Conservation (phyloP, 2,888 invertebrate species). For the Hydrotaea diabolus region DNA sequence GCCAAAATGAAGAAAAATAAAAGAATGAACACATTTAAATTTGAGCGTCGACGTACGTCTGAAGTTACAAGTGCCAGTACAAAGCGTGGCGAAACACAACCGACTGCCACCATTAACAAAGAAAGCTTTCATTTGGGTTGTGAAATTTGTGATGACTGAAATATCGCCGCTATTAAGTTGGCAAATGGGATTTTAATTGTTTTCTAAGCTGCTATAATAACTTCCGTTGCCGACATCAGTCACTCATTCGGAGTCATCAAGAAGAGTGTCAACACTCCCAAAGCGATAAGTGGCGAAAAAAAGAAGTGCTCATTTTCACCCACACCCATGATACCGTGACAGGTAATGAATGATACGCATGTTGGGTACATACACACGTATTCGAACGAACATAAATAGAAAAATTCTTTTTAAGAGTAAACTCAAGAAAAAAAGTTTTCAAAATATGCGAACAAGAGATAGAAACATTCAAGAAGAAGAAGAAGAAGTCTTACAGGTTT, state of each 20-base stretch:
- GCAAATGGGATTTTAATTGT: constrained; percentile 68
- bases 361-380: too few relatives aligned
- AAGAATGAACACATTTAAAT: constrained; percentile 10
- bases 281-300: background rate
- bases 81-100: constrained; percentile 18
- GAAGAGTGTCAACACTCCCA: constrained; percentile 31
- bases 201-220: constrained; percentile 64
- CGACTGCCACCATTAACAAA: constrained; percentile 44
- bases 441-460: too few relatives aligned
- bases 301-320: constrained; percentile 32
- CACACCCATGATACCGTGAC: constrained; percentile 19
- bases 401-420: too few relatives aligned
- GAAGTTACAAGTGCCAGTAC: background rate
- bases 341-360: background rate
- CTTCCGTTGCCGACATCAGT: constrained; percentile 50
- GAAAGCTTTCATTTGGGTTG: constrained; percentile 38
- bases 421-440: background rate
- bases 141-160: constrained; percentile 33
- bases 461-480: too few relatives aligned
- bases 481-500: too few relatives aligned
- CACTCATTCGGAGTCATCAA: background rate
- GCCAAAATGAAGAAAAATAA: background rate
- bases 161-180: constrained; percentile 47
- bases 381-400: too few relatives aligned
- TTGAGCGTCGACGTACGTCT: background rate